Percentiles rank a stretch among this genome's conserved stretches.
Conservation (phyloP, 2,797 vertebrate genomes). For the Eulemur mongoz region DNA sequence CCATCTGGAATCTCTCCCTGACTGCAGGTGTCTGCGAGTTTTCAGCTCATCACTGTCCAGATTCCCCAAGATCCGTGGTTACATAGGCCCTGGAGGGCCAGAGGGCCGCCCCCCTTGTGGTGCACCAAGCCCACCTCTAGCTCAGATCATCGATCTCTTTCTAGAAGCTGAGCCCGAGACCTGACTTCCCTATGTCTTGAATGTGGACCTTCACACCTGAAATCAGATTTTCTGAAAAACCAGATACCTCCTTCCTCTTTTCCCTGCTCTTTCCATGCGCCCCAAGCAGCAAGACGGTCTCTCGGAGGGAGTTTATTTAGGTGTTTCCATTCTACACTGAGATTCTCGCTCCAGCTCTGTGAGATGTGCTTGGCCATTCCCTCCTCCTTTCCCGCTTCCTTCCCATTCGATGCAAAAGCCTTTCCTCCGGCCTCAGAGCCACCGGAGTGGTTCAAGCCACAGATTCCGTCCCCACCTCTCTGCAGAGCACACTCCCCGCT, state of each 20-base stretch:
- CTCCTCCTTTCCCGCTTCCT: neutral
- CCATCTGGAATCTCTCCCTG: neutral
- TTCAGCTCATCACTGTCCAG: rapidly evolving
- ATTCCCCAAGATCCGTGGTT: too few species aligned
- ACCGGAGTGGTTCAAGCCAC: too few species aligned
- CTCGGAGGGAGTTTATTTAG: neutral
- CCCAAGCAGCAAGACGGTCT: neutral
- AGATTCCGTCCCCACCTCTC: neutral
- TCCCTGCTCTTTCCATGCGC: neutral
- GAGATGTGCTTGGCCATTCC: rapidly evolving
- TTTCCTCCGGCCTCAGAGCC: neutral
- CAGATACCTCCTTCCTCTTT: rapidly evolving
- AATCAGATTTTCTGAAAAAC: neutral
- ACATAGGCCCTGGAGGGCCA: neutral
- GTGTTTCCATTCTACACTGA: rapidly evolving
- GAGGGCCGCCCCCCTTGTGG: rapidly evolving
- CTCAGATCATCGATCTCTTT: rapidly evolving
- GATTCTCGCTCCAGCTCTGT: neutral
- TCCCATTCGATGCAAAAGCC: rapidly evolving
- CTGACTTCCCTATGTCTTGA: rapidly evolving
- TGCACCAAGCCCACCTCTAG: neutral
- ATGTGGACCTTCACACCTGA: rapidly evolving
- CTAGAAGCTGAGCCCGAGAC: neutral
- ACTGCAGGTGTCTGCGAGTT: neutral
- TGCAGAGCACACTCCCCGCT: rapidly evolving